phyloP scores from a whole-genome alignment of 2,797 vertebrate species.

The Sebastes minor region DNA sequence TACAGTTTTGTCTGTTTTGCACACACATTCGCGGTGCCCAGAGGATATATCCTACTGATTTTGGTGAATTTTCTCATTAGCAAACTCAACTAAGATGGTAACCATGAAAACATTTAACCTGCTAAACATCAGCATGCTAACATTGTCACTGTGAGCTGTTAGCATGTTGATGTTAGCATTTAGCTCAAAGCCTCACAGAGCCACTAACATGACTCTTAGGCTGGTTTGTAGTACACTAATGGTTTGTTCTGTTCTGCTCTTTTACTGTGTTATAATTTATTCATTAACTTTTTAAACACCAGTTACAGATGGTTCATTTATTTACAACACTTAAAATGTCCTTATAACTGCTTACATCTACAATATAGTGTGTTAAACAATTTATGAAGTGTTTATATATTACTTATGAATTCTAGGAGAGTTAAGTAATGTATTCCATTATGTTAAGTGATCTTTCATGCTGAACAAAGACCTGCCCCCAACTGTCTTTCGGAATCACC shows the following conservation, averaged over 20 bases:
- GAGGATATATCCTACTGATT: neutral
- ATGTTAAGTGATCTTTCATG: neutral
- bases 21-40: no score
- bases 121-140: neutral
- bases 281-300: neutral
- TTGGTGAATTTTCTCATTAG: neutral
- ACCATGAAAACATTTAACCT: neutral
- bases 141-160: neutral
- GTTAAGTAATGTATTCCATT: neutral
- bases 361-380: neutral
- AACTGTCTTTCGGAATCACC: neutral
- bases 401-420: neutral
- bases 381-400: neutral
- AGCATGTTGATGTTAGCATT: neutral
- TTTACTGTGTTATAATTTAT: neutral
- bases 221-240: neutral
- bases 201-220: neutral
- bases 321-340: neutral
- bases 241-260: neutral
- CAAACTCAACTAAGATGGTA: neutral
- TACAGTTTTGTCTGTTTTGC: no score
- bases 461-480: neutral
- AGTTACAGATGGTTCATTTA: neutral
- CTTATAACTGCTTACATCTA: neutral
- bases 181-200: neutral